Evolutionary conservation across 2,888 invertebrate species (phyloP).

Genomic region (Frankliniella intonsa): DNA sequence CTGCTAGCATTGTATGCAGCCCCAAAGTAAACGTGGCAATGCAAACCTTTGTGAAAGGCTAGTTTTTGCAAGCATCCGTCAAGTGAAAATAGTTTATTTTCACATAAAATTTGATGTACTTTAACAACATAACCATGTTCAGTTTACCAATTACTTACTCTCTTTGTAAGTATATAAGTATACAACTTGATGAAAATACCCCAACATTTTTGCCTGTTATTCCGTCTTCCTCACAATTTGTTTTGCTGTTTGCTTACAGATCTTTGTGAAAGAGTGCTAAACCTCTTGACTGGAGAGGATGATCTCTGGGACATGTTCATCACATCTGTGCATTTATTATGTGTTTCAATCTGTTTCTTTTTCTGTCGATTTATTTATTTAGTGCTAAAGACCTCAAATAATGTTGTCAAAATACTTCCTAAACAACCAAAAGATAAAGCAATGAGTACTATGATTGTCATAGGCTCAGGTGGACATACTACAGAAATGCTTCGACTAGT

Average conservation of each 20-base stretch:
- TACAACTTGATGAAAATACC: too few relatives aligned
- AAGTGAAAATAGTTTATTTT: neutral
- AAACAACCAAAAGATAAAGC: constrained; percentile 30
- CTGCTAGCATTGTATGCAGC: neutral
- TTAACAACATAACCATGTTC: neutral
- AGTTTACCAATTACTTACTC: neutral
- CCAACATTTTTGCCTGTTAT: too few relatives aligned
- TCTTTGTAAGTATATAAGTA: neutral
- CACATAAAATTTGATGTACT: neutral
- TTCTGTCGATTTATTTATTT: neutral
- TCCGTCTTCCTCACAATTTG: neutral
- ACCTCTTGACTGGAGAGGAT: neutral
- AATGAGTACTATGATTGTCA: constrained; percentile 55
- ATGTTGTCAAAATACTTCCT: neutral
- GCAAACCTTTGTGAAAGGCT: neutral
- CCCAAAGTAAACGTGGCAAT: neutral
- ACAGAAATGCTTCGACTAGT: constrained; percentile 83
- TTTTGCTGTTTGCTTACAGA: neutral
- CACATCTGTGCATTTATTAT: neutral
- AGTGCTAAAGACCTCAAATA: neutral
- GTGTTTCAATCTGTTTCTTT: neutral
- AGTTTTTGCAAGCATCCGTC: too few relatives aligned
- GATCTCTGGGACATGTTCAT: neutral
- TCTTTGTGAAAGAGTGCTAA: neutral
- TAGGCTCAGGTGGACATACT: constrained; percentile 88